A percentile compares a stretch with the other conserved stretches of the same genome.
phyloP scores from a whole-genome alignment of 2,113 vertebrate genomes.

The Cyanistes caeruleus region DNA sequence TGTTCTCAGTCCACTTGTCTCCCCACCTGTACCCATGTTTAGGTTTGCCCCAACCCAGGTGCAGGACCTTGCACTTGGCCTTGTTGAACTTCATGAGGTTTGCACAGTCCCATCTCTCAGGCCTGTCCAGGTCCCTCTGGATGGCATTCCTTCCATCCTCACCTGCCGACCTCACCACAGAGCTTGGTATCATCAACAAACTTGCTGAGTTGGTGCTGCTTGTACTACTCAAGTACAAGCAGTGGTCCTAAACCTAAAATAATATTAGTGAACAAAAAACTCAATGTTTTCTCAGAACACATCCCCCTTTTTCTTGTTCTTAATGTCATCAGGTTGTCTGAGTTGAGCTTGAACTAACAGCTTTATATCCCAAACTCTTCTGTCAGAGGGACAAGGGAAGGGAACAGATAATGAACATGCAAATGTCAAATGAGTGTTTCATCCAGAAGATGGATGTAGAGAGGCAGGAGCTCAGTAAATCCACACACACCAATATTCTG shows the following conservation, averaged over 20 bases:
- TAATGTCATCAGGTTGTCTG: not conserved
- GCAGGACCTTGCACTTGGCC: not conserved
- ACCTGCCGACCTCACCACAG: fast-evolving
- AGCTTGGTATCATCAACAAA: not conserved
- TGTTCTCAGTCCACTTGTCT: not conserved
- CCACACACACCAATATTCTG: not conserved
- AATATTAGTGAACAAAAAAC: not conserved
- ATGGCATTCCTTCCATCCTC: not conserved
- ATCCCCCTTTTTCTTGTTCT: not conserved
- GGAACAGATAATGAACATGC: fast-evolving
- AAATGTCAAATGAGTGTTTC: not conserved
- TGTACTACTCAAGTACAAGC: not conserved
- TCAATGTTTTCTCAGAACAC: not conserved
- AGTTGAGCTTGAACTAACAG: not conserved
- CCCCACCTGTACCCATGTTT: not conserved
- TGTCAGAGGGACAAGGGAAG: not conserved
- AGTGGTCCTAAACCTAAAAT: not conserved
- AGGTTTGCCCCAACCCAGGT: not conserved
- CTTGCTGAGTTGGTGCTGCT: not conserved
- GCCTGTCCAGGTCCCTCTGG: not conserved
- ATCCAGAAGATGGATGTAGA: not conserved
- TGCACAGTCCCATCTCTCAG: not conserved
- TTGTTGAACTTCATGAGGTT: not conserved
- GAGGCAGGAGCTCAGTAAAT: not conserved
- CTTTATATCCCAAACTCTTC: not conserved